A percentile compares a stretch with the other conserved stretches of the same genome.
phyloP scores from a whole-genome alignment of 2,888 invertebrate species.

The Uropetala carovei region DNA sequence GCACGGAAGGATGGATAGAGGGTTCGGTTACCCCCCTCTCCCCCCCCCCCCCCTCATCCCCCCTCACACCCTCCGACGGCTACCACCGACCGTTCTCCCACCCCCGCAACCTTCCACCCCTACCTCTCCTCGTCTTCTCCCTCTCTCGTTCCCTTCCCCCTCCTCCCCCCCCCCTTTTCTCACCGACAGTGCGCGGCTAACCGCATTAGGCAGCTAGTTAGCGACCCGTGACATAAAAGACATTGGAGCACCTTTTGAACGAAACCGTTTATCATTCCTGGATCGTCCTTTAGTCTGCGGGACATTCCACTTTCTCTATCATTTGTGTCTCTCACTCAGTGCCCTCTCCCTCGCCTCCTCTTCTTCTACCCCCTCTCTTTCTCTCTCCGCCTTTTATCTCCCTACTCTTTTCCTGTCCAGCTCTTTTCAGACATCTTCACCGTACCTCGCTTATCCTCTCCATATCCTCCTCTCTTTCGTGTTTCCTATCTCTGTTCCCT shows the following conservation, averaged over 20 bases:
- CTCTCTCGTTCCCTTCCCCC: no score
- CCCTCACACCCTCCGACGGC: no score
- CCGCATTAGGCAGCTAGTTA: slow-evolving; percentile 32
- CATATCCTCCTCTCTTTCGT: neutral
- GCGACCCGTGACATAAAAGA: slow-evolving; percentile 19
- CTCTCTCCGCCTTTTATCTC: neutral
- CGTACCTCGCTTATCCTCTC: neutral
- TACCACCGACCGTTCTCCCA: neutral
- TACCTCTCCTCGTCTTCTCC: neutral
- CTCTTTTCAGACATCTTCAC: neutral
- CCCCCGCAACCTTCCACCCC: neutral
- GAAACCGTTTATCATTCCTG: slow-evolving; percentile 29
- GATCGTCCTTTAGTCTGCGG: slow-evolving; percentile 7
- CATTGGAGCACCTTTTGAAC: slow-evolving; percentile 31
- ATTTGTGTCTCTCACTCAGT: neutral
- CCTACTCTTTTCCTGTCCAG: neutral
- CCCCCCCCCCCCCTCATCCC: no score
- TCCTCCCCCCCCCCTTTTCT: neutral
- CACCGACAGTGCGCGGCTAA: neutral
- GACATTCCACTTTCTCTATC: slow-evolving; percentile 8
- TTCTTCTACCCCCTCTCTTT: neutral
- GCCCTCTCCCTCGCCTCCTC: neutral
- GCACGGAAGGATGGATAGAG: no score
- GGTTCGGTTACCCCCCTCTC: no score
- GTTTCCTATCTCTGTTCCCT: no score